phyloP scores from a whole-genome alignment of 23 tunicate genomes.

The Styela clava region DNA sequence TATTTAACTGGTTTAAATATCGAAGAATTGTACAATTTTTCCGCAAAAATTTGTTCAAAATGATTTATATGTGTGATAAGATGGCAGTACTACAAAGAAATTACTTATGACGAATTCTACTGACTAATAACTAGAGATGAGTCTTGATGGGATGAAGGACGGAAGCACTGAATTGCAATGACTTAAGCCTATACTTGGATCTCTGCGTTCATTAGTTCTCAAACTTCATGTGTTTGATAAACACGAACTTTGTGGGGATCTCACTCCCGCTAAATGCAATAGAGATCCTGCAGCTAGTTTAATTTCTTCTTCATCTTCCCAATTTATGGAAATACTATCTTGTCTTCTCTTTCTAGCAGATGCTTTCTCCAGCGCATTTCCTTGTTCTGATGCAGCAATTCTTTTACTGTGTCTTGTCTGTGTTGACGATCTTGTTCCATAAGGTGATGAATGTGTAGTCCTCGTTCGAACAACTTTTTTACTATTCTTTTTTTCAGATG shows the following conservation, averaged over 20 bases:
- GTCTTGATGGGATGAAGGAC: not conserved
- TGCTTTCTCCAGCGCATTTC: conserved; percentile 10
- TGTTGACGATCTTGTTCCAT: conserved; percentile 12
- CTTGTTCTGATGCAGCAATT: not conserved
- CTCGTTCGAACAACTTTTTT: not conserved
- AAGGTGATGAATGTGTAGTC: conserved; percentile 3
- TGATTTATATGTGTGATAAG: no score
- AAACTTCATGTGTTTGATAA: not conserved
- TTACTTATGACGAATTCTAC: no score
- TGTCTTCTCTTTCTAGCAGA: conserved; percentile 31
- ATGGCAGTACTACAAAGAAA: no score
- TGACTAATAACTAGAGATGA: no score
- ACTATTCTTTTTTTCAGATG: not conserved
- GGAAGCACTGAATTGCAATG: not conserved
- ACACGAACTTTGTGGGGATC: not conserved
- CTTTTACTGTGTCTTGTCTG: conserved; percentile 8
- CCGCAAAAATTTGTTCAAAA: no score
- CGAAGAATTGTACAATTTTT: no score
- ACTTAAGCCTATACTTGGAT: no score
- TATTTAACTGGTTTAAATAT: no score
- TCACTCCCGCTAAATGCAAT: conserved; percentile 69
- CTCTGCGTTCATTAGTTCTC: no score
- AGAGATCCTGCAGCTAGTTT: conserved; percentile 85
- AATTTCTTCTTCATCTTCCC: conserved; percentile 64
- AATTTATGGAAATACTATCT: conserved; percentile 13